Percentiles rank a stretch among this genome's conserved stretches.
phyloP scores from a whole-genome alignment of 2,888 invertebrate species.

The Cantharis rufa region DNA sequence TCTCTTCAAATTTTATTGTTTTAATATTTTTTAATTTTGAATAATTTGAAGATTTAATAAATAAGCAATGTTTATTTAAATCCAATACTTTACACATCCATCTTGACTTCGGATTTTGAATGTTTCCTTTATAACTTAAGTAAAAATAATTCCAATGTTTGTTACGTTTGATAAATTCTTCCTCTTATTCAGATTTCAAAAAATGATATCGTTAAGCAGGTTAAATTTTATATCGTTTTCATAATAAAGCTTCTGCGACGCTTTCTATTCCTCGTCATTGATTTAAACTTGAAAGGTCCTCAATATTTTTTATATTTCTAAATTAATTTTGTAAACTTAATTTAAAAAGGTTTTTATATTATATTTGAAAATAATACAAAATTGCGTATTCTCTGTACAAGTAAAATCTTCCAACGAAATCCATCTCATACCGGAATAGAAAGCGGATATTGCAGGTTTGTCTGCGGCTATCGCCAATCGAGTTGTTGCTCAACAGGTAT shows the following conservation, averaged over 20 bases:
- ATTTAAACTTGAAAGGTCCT: not conserved
- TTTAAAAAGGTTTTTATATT: not conserved
- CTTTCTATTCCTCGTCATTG: not conserved
- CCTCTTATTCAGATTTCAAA: not conserved
- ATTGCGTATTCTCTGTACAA: slow-evolving; percentile 6
- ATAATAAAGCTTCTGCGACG: not conserved
- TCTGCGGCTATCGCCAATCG: slow-evolving; percentile 14
- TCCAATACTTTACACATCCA: not conserved
- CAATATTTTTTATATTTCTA: not conserved
- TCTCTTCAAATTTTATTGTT: too few species aligned
- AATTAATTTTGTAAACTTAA: not conserved
- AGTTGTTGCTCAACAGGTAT: slow-evolving; percentile 18
- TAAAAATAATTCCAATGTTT: not conserved
- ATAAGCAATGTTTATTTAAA: not conserved
- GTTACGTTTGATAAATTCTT: not conserved
- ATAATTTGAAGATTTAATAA: not conserved
- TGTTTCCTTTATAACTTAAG: not conserved
- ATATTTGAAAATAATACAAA: slow-evolving; percentile 7
- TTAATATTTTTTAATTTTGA: too few species aligned
- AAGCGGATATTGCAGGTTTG: slow-evolving; percentile 20
- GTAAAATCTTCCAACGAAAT: not conserved
- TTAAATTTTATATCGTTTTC: not conserved
- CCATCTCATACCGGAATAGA: slow-evolving; percentile 15
- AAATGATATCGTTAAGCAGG: not conserved
- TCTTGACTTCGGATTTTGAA: not conserved